Evolutionary conservation across 2,113 vertebrate genomes (phyloP).

Genomic region (Hiodon tergisus): DNA sequence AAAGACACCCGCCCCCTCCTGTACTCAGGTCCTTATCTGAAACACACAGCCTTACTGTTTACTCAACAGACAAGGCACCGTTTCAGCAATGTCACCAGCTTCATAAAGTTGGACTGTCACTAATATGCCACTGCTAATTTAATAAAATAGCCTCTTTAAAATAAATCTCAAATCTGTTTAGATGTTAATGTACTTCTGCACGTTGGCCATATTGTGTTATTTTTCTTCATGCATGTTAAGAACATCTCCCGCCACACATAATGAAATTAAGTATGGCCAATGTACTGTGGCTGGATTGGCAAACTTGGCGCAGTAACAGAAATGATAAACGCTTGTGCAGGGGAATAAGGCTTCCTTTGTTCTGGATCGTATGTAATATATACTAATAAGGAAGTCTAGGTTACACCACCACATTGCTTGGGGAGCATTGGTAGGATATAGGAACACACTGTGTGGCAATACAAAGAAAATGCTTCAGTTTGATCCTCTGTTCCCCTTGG

Average conservation of each 20-base stretch:
- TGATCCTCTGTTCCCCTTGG: background rate
- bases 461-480: background rate
- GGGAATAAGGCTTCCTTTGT: conserved; percentile 48
- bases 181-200: conserved; percentile 55
- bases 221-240: conserved; percentile 48
- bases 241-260: conserved; percentile 54
- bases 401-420: background rate
- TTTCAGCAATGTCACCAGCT: conserved; percentile 34
- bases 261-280: conserved; percentile 74
- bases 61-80: conserved; percentile 48
- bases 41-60: conserved; percentile 51
- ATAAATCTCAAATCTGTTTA: conserved; percentile 52
- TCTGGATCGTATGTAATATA: conserved; percentile 27
- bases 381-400: conserved; percentile 14
- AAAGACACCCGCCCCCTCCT: conserved; percentile 16
- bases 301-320: conserved; percentile 62
- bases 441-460: background rate
- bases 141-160: conserved; percentile 54
- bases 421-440: background rate
- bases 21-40: conserved; percentile 55
- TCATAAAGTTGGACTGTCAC: conserved; percentile 48
- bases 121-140: conserved; percentile 66
- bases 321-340: conserved; percentile 69
- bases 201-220: conserved; percentile 53
- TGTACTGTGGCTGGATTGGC: conserved; percentile 60